Conservation (phyloP, 2,888 invertebrate genomes). For the Gymnoscelis rufifasciata region DNA sequence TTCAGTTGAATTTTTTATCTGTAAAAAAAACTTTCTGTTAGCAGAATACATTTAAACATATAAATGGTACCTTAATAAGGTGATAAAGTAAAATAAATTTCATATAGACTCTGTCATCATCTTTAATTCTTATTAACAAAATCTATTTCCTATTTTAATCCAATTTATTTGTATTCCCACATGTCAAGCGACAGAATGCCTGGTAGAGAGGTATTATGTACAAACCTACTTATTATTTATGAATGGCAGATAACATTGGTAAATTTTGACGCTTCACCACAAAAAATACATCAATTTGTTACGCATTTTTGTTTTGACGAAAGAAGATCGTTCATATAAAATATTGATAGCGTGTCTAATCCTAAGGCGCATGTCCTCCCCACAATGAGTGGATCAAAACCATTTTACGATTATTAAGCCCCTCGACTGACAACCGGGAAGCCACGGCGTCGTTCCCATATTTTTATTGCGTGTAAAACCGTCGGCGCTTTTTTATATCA, state of each 20-base stretch:
- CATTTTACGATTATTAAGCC: conserved; percentile 78
- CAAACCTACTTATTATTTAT: no score
- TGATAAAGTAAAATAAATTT: no score
- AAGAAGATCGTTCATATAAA: conserved; percentile 5
- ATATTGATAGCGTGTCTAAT: conserved; percentile 26
- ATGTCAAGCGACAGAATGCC: no score
- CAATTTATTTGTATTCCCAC: no score
- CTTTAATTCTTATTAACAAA: no score
- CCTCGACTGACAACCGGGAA: conserved; percentile 74
- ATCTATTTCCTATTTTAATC: no score
- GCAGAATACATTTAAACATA: conserved; percentile 9
- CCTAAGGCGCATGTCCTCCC: conserved; percentile 31
- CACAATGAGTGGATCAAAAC: conserved; percentile 60
- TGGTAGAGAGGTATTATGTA: no score
- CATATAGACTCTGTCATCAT: no score
- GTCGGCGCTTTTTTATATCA: conserved; percentile 77
- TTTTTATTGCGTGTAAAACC: conserved; percentile 78
- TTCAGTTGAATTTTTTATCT: conserved; percentile 10
- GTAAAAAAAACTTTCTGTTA: background rate
- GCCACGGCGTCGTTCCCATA: conserved; percentile 73
- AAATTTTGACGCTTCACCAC: no score
- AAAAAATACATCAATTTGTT: conserved; percentile 4
- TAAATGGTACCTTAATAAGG: no score
- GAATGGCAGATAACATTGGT: no score
- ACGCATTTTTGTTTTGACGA: background rate